Base-by-base conservation (phyloP, 2,797 vertebrate species). In the Chelon labrosus region DNA sequence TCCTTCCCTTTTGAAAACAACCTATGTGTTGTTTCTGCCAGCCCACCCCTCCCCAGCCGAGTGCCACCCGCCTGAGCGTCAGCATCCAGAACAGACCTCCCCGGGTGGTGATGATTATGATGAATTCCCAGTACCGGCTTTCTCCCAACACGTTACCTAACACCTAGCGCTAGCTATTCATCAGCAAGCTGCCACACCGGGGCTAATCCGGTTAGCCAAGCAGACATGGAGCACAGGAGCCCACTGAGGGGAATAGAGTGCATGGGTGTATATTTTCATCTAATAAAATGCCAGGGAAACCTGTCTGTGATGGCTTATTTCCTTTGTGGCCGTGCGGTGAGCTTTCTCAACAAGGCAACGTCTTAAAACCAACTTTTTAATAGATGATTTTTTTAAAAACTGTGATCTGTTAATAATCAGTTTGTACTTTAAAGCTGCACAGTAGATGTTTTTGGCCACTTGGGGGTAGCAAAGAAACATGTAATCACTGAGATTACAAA, bases 161-260 rank as follows among this genome's bases (percentile, higher is more conserved):
- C 80, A 84, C 80, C 86, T 81, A 75, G 80, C 47, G 63, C 75
- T 67, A 39, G 57, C 82, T 81, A 85, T 89, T 89, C 85, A 90
- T 91, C 84, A 89, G 63, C 62, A 50, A 52, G 50, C 85, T 64
- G 46, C 60, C 16, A 46, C 59, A 56, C 49, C n/a, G 7, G 10
- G 11, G 50, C 61, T 87, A 80, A 86, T 74, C 75, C 64, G 57
- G 73, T 88, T 86, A 83, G 75, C 35, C 5, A 47, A 54, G 68
- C 52, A 52, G 57, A 65, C 71, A 25, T 22, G 44, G 67, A 65
- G 60, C 53, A 61, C 60, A 58, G 54, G 49, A 60, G 56, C 37
- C 46, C 78, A 31, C 56, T 14, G 55, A 67, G 74, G 50, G 2
- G 47, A 76, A 47, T 39, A 44, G 54, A 85, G 46, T 60, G 50